phyloP scores from a whole-genome alignment of 2,797 vertebrate species.

The Eulemur rubriventer region DNA sequence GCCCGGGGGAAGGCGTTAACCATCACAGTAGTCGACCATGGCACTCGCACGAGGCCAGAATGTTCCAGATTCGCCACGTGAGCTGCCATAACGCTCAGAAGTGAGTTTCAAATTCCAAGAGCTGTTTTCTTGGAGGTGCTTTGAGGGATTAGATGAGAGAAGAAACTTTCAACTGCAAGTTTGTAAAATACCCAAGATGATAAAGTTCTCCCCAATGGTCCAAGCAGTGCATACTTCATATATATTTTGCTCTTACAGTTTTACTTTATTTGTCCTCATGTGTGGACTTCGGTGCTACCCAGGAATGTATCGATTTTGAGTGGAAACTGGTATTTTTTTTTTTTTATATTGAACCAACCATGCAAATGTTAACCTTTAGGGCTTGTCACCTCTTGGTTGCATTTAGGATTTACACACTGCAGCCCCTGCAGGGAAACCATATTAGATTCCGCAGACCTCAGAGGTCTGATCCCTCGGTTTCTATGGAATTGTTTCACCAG shows the following conservation, averaged over 20 bases:
- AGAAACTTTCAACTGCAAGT: neutral
- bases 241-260: neutral
- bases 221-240: neutral
- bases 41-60: fast-evolving
- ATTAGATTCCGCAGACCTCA: constrained; percentile 42
- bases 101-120: neutral
- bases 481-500: constrained; percentile 26
- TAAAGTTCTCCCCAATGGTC: neutral
- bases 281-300: neutral
- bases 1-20: too few relatives aligned
- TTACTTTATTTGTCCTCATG: neutral
- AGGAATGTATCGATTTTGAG: neutral
- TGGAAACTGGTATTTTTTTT: neutral
- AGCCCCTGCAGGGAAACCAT: neutral
- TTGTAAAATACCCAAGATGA: neutral
- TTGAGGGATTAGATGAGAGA: neutral
- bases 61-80: too few relatives aligned
- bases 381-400: neutral
- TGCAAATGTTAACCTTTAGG: neutral
- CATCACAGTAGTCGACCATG: fast-evolving
- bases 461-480: neutral
- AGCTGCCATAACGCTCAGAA: neutral
- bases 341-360: neutral
- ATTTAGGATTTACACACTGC: neutral
- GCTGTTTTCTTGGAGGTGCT: neutral